Evolutionary conservation across 2,113 vertebrate species (phyloP), one percentile per base, ranked within the genome.

Genomic region (Empidonax alnorum): DNA sequence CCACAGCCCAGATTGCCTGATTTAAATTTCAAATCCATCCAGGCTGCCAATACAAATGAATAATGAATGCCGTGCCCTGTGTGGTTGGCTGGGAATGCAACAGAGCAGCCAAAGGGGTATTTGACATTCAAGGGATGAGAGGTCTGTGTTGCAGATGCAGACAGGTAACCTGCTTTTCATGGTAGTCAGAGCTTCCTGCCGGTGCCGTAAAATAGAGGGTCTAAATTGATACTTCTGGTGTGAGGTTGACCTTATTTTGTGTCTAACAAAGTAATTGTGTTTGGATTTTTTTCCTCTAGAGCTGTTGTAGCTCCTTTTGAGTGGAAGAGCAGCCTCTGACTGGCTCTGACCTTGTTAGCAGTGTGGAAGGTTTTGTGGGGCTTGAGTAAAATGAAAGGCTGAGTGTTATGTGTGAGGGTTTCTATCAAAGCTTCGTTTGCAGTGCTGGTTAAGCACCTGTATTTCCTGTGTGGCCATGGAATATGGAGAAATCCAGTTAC

Each of bases 11-110:
- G 89, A 86, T 73, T 83, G 81, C 71, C 74, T 47, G 83, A 94
- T 95, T 94, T 86, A 87, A 63, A 93, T 91, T 95, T 96, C 80
- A 93, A 41, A 92, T 90, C 21, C 35, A 11, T 66, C 68, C 68
- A 1, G 1, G 62, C 83, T 93, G 85, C 85, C n/a, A 44, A 24
- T 83, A 62, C 31, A 59, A 62, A 77, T 91, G 91, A 81, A 71
- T 87, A 84, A 89, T 84, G 85, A 89, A 61, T 76, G 28, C 67
- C 77, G 49, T 8, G 69, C 25, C 63, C 14, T 67, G 3, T 3
- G 4, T 90, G 79, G 63, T 42, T 90, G 79, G 44, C 78, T 82
- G 58, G 47, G 66, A 69, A 55, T 6, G 49, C 71, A 68, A 4
- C 12, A 4, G 85, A 82, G 62, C 89, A 90, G 72, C 78, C 88